Percentiles rank a stretch among this genome's conserved stretches.
Conservation (phyloP, 37 sponge, comb jelly and placozoan species). For the Aplysina aerophoba region DNA sequence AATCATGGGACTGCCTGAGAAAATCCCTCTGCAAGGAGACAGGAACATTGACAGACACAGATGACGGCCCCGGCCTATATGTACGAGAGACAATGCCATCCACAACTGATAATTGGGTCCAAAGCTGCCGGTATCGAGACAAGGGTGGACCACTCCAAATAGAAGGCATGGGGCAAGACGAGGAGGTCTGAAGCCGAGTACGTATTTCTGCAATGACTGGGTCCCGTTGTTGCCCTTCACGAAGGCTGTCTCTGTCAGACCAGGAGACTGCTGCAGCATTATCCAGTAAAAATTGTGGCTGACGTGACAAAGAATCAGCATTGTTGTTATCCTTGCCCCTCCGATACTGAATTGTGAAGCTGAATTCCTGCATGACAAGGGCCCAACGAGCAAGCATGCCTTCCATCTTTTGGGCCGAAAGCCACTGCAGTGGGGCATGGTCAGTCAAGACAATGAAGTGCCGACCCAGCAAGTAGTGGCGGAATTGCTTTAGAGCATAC, state of each 20-base stretch:
- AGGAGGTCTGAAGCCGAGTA: too few species aligned
- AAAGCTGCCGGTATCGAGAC: constrained; percentile 44
- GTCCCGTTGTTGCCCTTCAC: too few species aligned
- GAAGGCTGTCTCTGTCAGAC: too few species aligned
- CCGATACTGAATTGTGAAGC: constrained; percentile 40
- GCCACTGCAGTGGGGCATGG: constrained; percentile 64
- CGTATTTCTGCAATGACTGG: too few species aligned
- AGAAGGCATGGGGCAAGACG: too few species aligned
- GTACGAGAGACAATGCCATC: constrained; percentile 49
- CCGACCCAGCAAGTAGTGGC: constrained; percentile 55
- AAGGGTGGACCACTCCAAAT: constrained; percentile 48
- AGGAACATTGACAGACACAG: constrained; percentile 16
- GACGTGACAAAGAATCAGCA: constrained; percentile 55
- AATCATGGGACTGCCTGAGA: constrained; percentile 23
- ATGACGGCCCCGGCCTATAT: constrained; percentile 20
- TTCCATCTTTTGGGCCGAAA: constrained; percentile 62
- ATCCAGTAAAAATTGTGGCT: not conserved
- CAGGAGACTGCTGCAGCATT: too few species aligned
- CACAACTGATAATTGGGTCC: constrained; percentile 39
- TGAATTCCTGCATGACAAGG: constrained; percentile 52
- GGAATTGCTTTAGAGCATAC: constrained; percentile 53
- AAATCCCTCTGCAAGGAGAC: not conserved
- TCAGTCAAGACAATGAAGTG: constrained; percentile 49
- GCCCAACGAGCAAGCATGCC: constrained; percentile 57
- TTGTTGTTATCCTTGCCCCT: constrained; percentile 48